Conservation (phyloP, 2,113 vertebrate genomes). For the Hipposideros armiger region DNA sequence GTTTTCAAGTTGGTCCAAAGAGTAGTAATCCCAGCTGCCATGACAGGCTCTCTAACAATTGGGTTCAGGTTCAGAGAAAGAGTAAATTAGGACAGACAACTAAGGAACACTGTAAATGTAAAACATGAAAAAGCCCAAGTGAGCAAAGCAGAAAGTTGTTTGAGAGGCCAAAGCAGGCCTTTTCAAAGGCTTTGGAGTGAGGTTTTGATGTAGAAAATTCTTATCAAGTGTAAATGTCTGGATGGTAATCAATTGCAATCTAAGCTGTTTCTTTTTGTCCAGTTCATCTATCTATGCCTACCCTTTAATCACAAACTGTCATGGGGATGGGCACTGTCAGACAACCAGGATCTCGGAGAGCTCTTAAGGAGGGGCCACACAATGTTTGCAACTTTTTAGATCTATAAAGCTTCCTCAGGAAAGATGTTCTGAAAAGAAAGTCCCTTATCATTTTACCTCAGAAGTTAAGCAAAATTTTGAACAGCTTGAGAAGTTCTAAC, state of each 20-base stretch:
- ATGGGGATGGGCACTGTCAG: neutral
- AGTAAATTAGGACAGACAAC: constrained; percentile 34
- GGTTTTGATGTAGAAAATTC: constrained; percentile 41
- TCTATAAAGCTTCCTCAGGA: neutral
- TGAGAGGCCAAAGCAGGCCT: constrained; percentile 9
- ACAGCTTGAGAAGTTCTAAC: constrained; percentile 36
- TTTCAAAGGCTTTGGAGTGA: constrained; percentile 23
- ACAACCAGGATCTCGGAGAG: neutral
- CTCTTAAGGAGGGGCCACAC: neutral
- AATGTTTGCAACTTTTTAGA: constrained; percentile 19
- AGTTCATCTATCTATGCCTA: neutral
- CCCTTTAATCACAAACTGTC: neutral
- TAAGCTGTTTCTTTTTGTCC: neutral
- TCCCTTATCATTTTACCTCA: constrained; percentile 27
- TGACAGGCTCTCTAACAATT: constrained; percentile 2
- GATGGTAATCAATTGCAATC: neutral
- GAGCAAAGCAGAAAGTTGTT: constrained; percentile 45
- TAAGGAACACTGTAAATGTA: neutral
- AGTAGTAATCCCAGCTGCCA: neutral
- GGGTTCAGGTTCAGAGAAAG: constrained; percentile 39
- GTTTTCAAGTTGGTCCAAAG: neutral
- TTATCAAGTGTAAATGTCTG: constrained; percentile 39
- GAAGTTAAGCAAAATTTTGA: constrained; percentile 45
- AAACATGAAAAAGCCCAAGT: neutral
- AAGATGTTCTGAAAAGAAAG: constrained; percentile 29